Percentiles rank a stretch among this genome's conserved stretches.
phyloP scores from a whole-genome alignment of 1,140 invertebrate genomes.

The Ganaspis sp. region DNA sequence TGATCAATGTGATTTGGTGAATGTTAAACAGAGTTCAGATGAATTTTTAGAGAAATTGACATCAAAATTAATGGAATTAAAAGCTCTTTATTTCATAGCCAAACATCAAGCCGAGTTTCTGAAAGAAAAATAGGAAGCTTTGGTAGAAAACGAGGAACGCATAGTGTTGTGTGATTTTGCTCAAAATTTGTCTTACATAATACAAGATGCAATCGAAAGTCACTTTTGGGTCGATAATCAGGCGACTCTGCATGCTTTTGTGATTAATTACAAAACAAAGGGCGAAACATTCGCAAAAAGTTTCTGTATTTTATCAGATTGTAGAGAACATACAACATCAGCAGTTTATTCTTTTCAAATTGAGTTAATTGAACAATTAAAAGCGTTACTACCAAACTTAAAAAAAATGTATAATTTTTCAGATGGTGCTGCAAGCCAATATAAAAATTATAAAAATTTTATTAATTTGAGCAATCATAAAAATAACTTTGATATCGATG shows the following conservation, averaged over 20 bases:
- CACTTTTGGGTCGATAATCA: not conserved
- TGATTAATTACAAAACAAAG: not conserved
- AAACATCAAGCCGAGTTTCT: too few species aligned
- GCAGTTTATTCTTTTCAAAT: not conserved
- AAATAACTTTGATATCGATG: not conserved
- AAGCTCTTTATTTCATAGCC: too few species aligned
- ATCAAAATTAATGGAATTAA: too few species aligned
- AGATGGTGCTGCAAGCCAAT: not conserved
- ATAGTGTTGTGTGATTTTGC: too few species aligned
- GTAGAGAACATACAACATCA: not conserved
- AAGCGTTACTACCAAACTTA: not conserved
- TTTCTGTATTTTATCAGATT: not conserved
- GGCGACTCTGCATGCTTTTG: not conserved
- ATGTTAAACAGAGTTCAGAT: too few species aligned
- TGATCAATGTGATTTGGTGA: too few species aligned
- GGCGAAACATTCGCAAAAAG: not conserved
- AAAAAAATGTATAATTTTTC: not conserved
- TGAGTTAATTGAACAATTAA: not conserved
- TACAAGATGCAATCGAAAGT: not conserved
- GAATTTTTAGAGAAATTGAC: too few species aligned
- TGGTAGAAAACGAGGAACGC: too few species aligned
- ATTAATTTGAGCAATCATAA: not conserved
- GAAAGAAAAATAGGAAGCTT: too few species aligned
- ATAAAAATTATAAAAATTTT: not conserved
- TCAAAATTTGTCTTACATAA: too few species aligned